Base-by-base conservation (phyloP, 1,140 invertebrate genomes). In the Papilio aristodemus region DNA sequence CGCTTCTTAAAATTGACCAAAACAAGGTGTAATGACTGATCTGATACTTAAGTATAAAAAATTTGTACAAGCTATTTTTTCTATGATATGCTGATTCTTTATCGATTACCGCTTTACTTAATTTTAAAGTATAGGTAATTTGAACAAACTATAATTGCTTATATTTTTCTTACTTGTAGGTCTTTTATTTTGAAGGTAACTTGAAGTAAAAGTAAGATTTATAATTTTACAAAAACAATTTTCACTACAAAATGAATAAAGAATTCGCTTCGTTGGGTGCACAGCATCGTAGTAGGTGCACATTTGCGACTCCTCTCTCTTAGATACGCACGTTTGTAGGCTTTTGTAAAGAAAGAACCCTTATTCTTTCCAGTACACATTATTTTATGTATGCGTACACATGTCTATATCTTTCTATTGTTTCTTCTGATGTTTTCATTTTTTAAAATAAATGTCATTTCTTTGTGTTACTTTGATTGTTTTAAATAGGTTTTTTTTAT, bases 311-410 rank as follows among this genome's bases (percentile, higher is more conserved):
- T 46, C 17, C 46, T 25, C 10, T 54, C 17, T 54, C 19, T 10
- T 54, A 54, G 46, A 54, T 54, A 54, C 46, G 46, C 46, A 54
- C 14, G 43, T 46, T 22, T 54, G 46, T 54, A 10, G 22, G 19
- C 46, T 54, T 54, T 54, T 54, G 46, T 54, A 22, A 22, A 11
- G 19, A 54, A 54, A 54, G 46, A 54, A 54, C 46, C 46, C 46
- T 54, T 54, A 54, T 54, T 54, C 46, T 54, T 54, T 54, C 19
- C 46, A 25, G 46, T 11, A 54, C 46, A 54, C 11, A 54, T 54
- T 54, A 54, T 54, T 54, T 54, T 25, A 54, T 54, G 46, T 25
- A 11, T 22, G 19, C 10, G 10, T 14, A 10, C 11, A 54, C 46
- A 32, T 32, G 17, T 43, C 41, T 54, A 54, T 10, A 50, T 54